Evolutionary conservation across 2,888 invertebrate genomes (phyloP), one percentile per base, ranked within the genome.

Genomic region (Endotricha flammealis): DNA sequence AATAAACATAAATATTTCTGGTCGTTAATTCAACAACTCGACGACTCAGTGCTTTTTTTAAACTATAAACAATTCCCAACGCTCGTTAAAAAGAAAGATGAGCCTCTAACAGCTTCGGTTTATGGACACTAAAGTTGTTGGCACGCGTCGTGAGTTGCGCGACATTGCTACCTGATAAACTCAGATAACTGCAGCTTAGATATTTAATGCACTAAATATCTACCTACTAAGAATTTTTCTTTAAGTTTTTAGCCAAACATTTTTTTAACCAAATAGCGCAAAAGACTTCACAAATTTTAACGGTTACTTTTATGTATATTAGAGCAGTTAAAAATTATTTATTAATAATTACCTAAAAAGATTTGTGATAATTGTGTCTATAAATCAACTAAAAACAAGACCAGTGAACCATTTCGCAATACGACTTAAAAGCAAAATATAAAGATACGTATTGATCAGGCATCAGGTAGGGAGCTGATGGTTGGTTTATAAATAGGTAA

Each of bases 1-100:
- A 57, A 53, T 72, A 55, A 64, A 63, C 72, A 63, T 82, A 80
- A 80, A 82, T 82, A 76, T 72, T 64, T 67, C 63, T 46, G 64
- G 64, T 66, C 64, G 66, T 78, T 80, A 69, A 75, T 71, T 53
- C 61, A 51, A 55, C 63, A 65, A 70, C 61, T 67, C 64, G 53
- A 64, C 57, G 59, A 66, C 63, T 69, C 68, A 67, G 63, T 66
- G 64, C 62, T 76, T 71, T 80, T 72, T 81, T 83, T 78, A 74
- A 64, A 76, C 79, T 70, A 81, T 85, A 82, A 86, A 85, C 80
- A 81, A 78, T 85, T 71, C 76, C 47, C 55, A 51, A 48, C 49
- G 76, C 48, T 79, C 85, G 80, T 87, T 87, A 87, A 86, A 60
- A 85, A 82, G 86, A 87, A 77, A 83, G 81, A 87, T 86, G 86